phyloP scores from a whole-genome alignment of 2,888 invertebrate genomes.

The Cephus rjabovi region DNA sequence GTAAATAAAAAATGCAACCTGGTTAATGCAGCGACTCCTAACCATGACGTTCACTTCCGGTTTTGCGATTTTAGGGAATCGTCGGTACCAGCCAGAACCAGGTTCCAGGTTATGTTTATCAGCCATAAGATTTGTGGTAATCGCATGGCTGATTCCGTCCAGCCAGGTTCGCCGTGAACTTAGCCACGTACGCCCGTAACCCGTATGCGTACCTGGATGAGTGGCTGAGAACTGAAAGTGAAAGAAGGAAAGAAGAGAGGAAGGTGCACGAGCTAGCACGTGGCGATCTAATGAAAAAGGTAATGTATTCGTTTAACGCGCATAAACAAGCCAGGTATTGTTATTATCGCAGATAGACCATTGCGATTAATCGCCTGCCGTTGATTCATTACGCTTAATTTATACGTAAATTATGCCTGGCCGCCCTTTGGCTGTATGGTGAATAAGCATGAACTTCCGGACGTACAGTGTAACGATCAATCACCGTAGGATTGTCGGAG shows the following conservation, averaged over 20 bases:
- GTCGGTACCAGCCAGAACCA: neutral
- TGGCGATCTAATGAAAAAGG: constrained; percentile 58
- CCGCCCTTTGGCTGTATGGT: constrained; percentile 59
- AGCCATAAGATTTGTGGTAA: neutral
- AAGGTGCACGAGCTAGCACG: constrained; percentile 44
- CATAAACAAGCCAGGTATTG: constrained; percentile 52
- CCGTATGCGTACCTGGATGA: neutral
- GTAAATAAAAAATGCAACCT: neutral
- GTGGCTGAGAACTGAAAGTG: neutral
- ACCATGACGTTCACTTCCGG: constrained; percentile 25
- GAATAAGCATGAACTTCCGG: constrained; percentile 64
- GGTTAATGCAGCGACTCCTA: neutral
- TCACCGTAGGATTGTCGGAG: neutral
- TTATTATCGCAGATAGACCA: constrained; percentile 52
- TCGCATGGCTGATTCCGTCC: neutral
- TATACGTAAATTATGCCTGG: constrained; percentile 60
- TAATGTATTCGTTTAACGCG: constrained; percentile 57
- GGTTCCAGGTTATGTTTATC: neutral
- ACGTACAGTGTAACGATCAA: constrained; percentile 11
- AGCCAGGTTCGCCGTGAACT: neutral
- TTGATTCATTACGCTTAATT: constrained; percentile 63
- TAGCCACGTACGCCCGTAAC: neutral
- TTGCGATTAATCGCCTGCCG: constrained; percentile 59
- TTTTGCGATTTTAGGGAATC: constrained; percentile 14
- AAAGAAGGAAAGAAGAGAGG: constrained; percentile 9